Evolutionary conservation across 2,888 invertebrate species (phyloP).

Genomic region (Erpobdella octoculata): DNA sequence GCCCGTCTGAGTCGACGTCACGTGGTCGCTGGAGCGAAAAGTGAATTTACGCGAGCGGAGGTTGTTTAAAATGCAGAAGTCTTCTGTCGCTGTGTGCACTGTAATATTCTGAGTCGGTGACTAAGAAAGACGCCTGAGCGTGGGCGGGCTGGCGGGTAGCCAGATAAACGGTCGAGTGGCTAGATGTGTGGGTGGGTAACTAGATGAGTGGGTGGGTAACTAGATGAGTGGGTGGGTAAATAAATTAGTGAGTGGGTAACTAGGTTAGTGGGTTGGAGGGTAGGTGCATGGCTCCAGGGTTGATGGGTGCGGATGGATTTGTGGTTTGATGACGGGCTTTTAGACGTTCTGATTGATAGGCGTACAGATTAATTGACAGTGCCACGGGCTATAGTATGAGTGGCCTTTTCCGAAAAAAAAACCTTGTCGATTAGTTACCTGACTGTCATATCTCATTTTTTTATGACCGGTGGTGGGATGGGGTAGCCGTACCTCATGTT

Average conservation of each 20-base stretch:
- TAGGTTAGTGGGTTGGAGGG: neutral
- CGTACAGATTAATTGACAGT: no score
- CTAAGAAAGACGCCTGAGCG: neutral
- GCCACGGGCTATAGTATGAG: no score
- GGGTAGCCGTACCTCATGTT: no score
- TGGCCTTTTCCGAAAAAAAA: no score
- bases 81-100: neutral
- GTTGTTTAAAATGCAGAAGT: neutral
- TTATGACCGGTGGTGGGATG: no score
- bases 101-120: no score
- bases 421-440: no score
- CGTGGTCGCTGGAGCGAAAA: neutral
- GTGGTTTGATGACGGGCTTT: no score
- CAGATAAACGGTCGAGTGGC: neutral
- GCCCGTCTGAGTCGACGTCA: neutral
- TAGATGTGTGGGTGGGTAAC: neutral
- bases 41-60: slow-evolving; percentile 1
- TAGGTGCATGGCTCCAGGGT: neutral
- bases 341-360: no score
- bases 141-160: neutral
- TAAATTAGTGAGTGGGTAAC: neutral
- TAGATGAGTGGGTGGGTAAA: neutral
- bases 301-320: no score
- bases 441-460: no score
- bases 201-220: neutral